These are phyloP conservation scores for Drosophila cardini DNA, from an alignment of 1,140 invertebrate species.

Conservation along the genomic window DNA sequence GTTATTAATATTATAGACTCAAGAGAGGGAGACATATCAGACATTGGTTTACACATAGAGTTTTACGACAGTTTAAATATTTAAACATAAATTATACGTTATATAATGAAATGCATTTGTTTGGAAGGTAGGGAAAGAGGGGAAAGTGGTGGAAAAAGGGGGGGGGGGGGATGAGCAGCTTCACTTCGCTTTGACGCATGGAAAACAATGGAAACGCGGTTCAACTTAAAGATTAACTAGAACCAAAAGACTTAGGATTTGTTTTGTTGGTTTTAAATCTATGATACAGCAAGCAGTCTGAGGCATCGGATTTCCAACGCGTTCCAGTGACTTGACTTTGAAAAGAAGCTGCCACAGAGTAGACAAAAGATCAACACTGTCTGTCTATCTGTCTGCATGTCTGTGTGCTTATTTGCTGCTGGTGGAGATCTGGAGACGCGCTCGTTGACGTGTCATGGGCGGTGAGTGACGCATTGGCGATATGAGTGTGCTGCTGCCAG, in stretches of 20 bases:
- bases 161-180: not conserved
- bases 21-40: not conserved
- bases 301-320: conserved; percentile 36
- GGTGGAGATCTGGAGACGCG: conserved; percentile 73
- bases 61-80: not conserved
- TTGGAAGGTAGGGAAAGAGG: too few species aligned
- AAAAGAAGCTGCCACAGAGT: conserved; percentile 11
- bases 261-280: conserved; percentile 19
- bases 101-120: too few species aligned
- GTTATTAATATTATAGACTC: conserved; percentile 46
- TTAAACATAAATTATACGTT: not conserved
- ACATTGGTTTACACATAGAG: not conserved
- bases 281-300: conserved; percentile 40
- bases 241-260: conserved; percentile 65
- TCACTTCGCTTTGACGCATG: conserved; percentile 32
- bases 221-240: conserved; percentile 63
- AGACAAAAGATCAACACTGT: conserved; percentile 26
- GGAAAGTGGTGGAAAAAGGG: too few species aligned
- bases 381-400: not conserved
- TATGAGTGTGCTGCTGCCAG: conserved; percentile 33
- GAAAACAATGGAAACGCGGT: conserved; percentile 44
- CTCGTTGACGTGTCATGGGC: conserved; percentile 72
- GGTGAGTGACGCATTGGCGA: conserved; percentile 57
- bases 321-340: conserved; percentile 44
- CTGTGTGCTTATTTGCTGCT: conserved; percentile 48